Percentiles rank a stretch among this genome's conserved stretches.
Evolutionary conservation across 2,797 vertebrate genomes (phyloP).

Genomic region (Valencia hispanica): DNA sequence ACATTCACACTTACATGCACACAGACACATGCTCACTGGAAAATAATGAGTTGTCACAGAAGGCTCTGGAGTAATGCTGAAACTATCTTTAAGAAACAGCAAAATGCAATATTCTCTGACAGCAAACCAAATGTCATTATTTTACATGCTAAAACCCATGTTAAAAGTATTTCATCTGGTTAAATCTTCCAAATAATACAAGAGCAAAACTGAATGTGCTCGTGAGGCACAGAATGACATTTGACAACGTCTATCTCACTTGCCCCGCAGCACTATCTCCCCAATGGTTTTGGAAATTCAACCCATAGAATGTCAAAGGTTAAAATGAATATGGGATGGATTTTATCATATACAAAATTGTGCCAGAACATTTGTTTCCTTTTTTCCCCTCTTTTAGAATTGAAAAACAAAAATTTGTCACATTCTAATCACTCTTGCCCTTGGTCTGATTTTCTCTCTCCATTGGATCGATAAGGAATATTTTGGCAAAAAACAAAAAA

Average conservation of each 20-base stretch:
- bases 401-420: slow-evolving; percentile 48
- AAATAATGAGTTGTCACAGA: slow-evolving; percentile 66
- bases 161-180: slow-evolving; percentile 59
- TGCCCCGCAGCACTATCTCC: slow-evolving; percentile 41
- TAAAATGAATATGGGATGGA: slow-evolving; percentile 75
- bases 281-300: slow-evolving; percentile 50
- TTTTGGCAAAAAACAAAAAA: slow-evolving; percentile 13
- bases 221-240: slow-evolving; percentile 72
- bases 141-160: slow-evolving; percentile 63
- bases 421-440: slow-evolving; percentile 52
- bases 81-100: slow-evolving; percentile 73
- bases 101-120: slow-evolving; percentile 71
- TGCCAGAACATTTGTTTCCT: slow-evolving; percentile 58
- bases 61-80: slow-evolving; percentile 65
- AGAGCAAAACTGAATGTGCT: slow-evolving; percentile 62
- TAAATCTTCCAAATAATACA: slow-evolving; percentile 75
- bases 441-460: slow-evolving; percentile 38
- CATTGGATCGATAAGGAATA: slow-evolving; percentile 35
- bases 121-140: slow-evolving; percentile 63
- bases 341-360: slow-evolving; percentile 78
- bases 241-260: slow-evolving; percentile 61
- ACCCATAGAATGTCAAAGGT: slow-evolving; percentile 74
- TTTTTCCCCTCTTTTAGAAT: slow-evolving; percentile 44
- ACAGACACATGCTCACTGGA: slow-evolving; percentile 47
- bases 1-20: slow-evolving; percentile 35